Evolutionary conservation across 1,140 invertebrate species (phyloP).

Genomic region (Triops longicaudatus): DNA sequence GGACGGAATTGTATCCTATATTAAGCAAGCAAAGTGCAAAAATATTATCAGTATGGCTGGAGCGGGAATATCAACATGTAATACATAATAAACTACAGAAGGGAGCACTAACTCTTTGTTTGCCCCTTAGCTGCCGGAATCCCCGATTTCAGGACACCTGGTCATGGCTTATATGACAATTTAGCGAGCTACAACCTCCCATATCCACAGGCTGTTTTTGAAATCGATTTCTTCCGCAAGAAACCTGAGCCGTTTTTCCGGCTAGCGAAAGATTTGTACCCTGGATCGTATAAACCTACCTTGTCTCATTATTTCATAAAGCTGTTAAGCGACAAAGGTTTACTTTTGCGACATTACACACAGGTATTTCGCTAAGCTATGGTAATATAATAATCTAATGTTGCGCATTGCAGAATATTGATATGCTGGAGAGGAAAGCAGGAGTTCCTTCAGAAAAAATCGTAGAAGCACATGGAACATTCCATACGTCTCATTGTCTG

Average conservation of each 20-base stretch:
- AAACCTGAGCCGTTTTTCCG: slow-evolving; percentile 81
- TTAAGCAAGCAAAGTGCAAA: slow-evolving; percentile 62
- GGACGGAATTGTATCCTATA: slow-evolving; percentile 61
- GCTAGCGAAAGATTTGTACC: slow-evolving; percentile 76
- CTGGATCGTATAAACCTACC: slow-evolving; percentile 71
- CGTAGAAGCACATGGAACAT: slow-evolving; percentile 90
- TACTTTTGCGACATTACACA: slow-evolving; percentile 74
- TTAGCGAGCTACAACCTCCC: slow-evolving; percentile 84
- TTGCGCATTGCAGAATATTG: slow-evolving; percentile 49
- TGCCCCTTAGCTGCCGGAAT: slow-evolving; percentile 75
- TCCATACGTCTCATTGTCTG: slow-evolving; percentile 78
- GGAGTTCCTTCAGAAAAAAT: slow-evolving; percentile 76
- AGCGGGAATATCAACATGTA: slow-evolving; percentile 90
- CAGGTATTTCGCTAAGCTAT: slow-evolving; percentile 35
- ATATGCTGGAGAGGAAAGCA: slow-evolving; percentile 78
- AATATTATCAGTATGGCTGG: slow-evolving; percentile 89
- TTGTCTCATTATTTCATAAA: slow-evolving; percentile 73
- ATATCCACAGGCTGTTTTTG: slow-evolving; percentile 91
- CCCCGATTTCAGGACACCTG: slow-evolving; percentile 85
- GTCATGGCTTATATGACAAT: slow-evolving; percentile 85
- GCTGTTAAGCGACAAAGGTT: slow-evolving; percentile 63
- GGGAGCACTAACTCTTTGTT: slow-evolving; percentile 28
- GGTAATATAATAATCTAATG: background rate
- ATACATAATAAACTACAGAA: slow-evolving; percentile 38
- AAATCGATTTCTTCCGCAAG: slow-evolving; percentile 68